These are phyloP conservation scores for Actinernus sp. DNA, from an alignment of 92 coral and sea anemone species.

Conservation along the genomic window DNA sequence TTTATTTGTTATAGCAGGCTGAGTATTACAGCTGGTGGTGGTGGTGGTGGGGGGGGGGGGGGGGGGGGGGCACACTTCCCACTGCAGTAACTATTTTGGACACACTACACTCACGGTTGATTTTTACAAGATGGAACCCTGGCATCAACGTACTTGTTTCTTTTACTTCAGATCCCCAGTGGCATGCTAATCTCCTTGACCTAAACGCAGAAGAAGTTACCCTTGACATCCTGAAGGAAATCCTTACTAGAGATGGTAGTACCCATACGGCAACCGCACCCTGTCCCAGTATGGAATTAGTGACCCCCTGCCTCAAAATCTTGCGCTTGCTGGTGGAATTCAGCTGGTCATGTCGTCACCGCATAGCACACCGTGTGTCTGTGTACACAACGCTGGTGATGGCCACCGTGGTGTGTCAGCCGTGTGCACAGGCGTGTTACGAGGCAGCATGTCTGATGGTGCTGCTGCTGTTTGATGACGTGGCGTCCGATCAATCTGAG, in stretches of 20 bases:
- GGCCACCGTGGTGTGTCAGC: conserved; percentile 77
- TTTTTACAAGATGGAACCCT: too few species aligned
- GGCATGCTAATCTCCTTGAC: conserved; percentile 72
- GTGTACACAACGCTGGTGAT: conserved; percentile 57
- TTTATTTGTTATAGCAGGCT: too few species aligned
- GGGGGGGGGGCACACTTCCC: too few species aligned
- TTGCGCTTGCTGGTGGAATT: conserved; percentile 81
- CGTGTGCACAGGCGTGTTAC: conserved; percentile 75
- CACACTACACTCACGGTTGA: too few species aligned
- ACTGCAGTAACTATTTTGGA: too few species aligned
- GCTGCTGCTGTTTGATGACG: conserved; percentile 92
- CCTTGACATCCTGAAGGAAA: conserved; percentile 65
- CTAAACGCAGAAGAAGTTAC: conserved; percentile 75
- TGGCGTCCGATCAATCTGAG: conserved; percentile 41
- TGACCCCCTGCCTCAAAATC: conserved; percentile 82
- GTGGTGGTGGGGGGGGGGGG: too few species aligned
- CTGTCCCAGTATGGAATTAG: conserved; percentile 72
- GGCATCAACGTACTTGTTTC: too few species aligned
- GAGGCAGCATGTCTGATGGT: conserved; percentile 86
- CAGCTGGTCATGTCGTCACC: conserved; percentile 80
- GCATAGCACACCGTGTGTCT: conserved; percentile 62
- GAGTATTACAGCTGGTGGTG: too few species aligned
- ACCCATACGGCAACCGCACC: conserved; percentile 67
- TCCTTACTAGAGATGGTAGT: conserved; percentile 52
- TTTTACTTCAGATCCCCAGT: conserved; percentile 73